Evolutionary conservation across 2,113 vertebrate genomes (phyloP).

Genomic region (Aptenodytes forsteri): DNA sequence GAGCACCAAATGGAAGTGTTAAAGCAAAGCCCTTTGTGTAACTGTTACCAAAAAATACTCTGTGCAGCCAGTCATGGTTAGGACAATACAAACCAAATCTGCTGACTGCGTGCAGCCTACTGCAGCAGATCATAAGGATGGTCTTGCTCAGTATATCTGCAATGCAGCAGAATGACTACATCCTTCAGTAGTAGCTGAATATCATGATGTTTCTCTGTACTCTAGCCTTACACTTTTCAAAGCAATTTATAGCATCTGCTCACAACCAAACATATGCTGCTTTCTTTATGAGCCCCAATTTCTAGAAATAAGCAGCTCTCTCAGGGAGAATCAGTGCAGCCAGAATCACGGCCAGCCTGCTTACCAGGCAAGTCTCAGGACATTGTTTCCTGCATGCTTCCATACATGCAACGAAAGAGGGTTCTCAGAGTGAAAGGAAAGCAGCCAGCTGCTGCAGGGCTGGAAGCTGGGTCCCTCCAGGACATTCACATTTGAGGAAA

Average conservation of each 20-base stretch:
- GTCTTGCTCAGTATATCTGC: background rate
- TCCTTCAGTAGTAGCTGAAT: background rate
- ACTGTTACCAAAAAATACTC: background rate
- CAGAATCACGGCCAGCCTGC: background rate
- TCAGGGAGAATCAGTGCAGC: rapidly evolving
- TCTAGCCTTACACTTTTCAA: background rate
- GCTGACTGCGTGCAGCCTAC: background rate
- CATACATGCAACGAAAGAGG: background rate
- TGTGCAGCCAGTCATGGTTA: background rate
- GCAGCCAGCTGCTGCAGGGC: background rate
- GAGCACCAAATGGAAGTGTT: background rate
- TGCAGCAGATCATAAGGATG: background rate
- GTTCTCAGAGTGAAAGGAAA: background rate
- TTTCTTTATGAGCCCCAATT: background rate
- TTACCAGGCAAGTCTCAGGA: background rate
- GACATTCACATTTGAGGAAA: background rate
- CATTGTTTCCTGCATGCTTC: background rate
- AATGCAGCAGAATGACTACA: slow-evolving; percentile 29
- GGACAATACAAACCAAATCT: background rate
- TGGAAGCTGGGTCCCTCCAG: background rate
- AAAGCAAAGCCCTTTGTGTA: background rate
- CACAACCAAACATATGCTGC: background rate
- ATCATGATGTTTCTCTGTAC: background rate
- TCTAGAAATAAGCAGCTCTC: background rate
- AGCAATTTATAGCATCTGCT: background rate